Evolutionary conservation across 2,797 vertebrate genomes (phyloP).

Genomic region (Philypnodon macrostomus): DNA sequence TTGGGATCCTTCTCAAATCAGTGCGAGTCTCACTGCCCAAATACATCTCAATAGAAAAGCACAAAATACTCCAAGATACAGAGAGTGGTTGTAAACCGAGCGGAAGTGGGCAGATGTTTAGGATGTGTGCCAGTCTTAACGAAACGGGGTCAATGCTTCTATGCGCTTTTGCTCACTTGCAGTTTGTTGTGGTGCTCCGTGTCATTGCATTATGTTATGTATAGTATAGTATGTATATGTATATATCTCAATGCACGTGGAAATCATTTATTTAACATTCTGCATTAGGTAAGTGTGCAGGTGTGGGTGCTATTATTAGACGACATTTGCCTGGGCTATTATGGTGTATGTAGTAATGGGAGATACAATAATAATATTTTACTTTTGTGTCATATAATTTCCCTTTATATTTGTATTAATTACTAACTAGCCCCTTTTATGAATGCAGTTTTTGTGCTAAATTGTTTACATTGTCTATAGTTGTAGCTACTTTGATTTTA

Average conservation of each 20-base stretch:
- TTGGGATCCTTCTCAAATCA: constrained; percentile 57
- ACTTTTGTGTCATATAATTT: too few relatives aligned
- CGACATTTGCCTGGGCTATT: neutral
- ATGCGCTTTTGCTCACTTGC: constrained; percentile 9
- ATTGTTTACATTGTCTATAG: neutral
- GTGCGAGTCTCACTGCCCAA: constrained; percentile 39
- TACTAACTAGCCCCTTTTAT: too few relatives aligned
- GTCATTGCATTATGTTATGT: neutral
- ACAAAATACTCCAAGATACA: neutral
- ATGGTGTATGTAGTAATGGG: too few relatives aligned
- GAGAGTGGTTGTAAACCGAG: neutral
- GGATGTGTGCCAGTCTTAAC: constrained; percentile 18
- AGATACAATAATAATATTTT: too few relatives aligned
- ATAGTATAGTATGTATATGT: too few relatives aligned
- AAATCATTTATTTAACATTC: constrained; percentile 1
- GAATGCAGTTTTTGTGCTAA: too few relatives aligned
- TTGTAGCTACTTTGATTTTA: neutral
- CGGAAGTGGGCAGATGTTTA: constrained; percentile 2
- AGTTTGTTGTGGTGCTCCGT: constrained; percentile 3
- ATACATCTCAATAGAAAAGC: neutral
- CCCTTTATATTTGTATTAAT: too few relatives aligned
- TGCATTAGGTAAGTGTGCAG: neutral
- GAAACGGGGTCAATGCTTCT: constrained; percentile 24
- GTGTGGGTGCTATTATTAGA: neutral
- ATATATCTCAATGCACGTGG: constrained; percentile 15